Evolutionary conservation across 2,888 invertebrate genomes (phyloP), one percentile per base, ranked within the genome.

Genomic region (Cephus spinipes): DNA sequence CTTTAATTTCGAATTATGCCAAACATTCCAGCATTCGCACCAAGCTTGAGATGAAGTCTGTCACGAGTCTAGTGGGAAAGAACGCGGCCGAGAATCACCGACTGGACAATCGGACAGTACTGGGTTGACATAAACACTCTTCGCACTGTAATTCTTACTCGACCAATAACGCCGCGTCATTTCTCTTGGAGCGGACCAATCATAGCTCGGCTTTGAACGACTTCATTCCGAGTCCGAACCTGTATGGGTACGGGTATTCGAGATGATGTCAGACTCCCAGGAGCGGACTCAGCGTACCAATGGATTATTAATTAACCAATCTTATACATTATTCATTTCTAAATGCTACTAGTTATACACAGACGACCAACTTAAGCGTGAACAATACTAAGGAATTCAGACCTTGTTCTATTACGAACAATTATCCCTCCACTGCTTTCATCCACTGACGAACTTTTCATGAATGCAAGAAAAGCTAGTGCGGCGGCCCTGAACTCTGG

Each of bases 201-300:
- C 76, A 3, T 9, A 23, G 55, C 55, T 23, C 55, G 55, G 9
- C 55, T 55, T 55, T 23, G 55, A 55, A 55, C 55, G 55, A 55
- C 55, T 55, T 55, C 55, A 23, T 23, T 55, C 55, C 23, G 55
- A 9, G 23, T 55, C 55, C 9, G 55, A 55, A 55, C 73, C 77
- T 78, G 81, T 78, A 80, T 82, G 82, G 84, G 82, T 84, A 84
- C 81, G 82, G 81, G 81, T 78, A 74, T 77, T 75, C 79, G 82
- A 80, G 81, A 83, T 83, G 82, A 84, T 85, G 83, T 82, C 84
- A 83, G 81, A 79, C 80, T 76, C 73, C 79, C 84, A 84, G 84
- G 84, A 79, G 75, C 83, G 40, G 23, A 73, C 30, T 11, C 33
- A 33, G 35, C 33, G 69, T 34, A 55, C 71, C 11, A 11, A 30